Percentiles rank a stretch among this genome's conserved stretches.
These are phyloP conservation scores for Neotragus moschatus DNA, from an alignment of 2,113 vertebrate genomes.

Conservation along the genomic window DNA sequence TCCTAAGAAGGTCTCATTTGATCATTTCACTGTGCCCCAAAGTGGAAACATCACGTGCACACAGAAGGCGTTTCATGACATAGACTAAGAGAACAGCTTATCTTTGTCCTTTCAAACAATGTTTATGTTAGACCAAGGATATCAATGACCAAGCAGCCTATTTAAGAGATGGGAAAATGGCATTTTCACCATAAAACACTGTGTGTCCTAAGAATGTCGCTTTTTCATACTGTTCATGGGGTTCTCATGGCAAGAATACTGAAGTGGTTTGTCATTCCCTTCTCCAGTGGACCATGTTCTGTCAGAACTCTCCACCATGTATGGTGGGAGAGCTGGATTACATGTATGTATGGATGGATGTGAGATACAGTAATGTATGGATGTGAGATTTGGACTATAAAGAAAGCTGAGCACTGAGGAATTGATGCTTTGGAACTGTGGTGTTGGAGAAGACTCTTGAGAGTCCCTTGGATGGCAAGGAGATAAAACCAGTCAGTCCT, in stretches of 20 bases:
- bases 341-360: not conserved
- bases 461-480: not conserved
- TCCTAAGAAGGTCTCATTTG: not conserved
- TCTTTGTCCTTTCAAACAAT: not conserved
- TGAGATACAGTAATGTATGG: not conserved
- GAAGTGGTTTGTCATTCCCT: not conserved
- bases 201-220: not conserved
- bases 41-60: not conserved
- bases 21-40: not conserved
- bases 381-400: not conserved
- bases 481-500: not conserved
- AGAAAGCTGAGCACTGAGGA: not conserved
- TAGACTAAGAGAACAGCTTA: not conserved
- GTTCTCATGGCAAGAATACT: not conserved
- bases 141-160: not conserved
- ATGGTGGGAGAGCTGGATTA: not conserved
- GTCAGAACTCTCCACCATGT: not conserved
- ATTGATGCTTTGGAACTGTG: not conserved
- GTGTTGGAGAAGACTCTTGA: not conserved
- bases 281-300: not conserved
- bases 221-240: not conserved
- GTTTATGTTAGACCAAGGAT: not conserved
- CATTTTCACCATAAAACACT: not conserved
- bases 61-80: not conserved
- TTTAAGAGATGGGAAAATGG: not conserved